Base-by-base conservation (phyloP, 2,797 vertebrate species). In the Fratercula arctica region DNA sequence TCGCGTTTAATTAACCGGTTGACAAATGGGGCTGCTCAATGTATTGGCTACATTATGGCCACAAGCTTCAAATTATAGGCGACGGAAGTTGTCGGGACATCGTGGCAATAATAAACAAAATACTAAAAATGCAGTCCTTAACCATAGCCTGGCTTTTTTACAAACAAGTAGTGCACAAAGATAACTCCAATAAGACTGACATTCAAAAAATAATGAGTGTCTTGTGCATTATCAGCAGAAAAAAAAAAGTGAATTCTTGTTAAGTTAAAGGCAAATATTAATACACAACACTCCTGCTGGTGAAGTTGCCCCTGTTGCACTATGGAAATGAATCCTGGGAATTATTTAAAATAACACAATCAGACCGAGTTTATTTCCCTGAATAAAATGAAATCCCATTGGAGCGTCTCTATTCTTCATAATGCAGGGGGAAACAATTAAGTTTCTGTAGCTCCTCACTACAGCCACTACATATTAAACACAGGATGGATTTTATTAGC, bases 241-340 rank as follows among this genome's bases (percentile, higher is more conserved):
- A 84, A 91, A 81, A 54, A 45, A 59, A 10, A 20, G 41, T 6
- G 60, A 81, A 85, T 77, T 89, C n/a, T 80, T 77, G 87, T 75
- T 70, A 56, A 75, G 61, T 85, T 84, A 56, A 60, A 92, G 79
- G 91, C 82, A 82, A 89, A 84, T 89, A 90, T 91, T 81, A 85
- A 91, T 31, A 57, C 61, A 23, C 80, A 67, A 8, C 46, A 3
- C n/a, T 82, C 45, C 53, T 74, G 61, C 63, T 54, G 43, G 77
- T 23, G 72, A 82, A 94, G 57, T 10, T 87, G 66, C 90, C 85
- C 90, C 83, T 37, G 17, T 24, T 91, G 90, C 72, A 73, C 73
- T 83, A 48, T 89, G 91, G 94, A 90, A 89, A 94, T 80, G 86
- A 96, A 80, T 26, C 79, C 33, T 45, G 92, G 96, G 94, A 93